Evolutionary conservation across 2,888 invertebrate genomes (phyloP).

Genomic region (Apoda limacodes): DNA sequence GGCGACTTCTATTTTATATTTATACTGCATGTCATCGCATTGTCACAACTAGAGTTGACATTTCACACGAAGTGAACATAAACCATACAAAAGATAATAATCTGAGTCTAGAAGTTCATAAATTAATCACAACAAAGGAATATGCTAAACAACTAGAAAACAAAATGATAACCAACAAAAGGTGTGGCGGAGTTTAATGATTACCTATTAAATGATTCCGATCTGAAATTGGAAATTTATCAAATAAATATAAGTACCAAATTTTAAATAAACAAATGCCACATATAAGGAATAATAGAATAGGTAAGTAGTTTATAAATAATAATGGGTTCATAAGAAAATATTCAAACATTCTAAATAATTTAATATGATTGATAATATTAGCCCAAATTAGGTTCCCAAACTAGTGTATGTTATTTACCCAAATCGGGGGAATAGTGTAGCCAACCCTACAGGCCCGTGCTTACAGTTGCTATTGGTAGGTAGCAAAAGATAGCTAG

Average conservation of each 20-base stretch:
- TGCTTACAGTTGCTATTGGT: too few species aligned
- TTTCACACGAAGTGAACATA: too few species aligned
- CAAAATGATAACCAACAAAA: constrained; percentile 32
- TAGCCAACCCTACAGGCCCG: too few species aligned
- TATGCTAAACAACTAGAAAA: constrained; percentile 49
- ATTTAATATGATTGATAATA: too few species aligned
- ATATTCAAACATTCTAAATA: constrained; percentile 19
- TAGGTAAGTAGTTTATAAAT: constrained; percentile 9
- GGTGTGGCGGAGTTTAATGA: constrained; percentile 48
- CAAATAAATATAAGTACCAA: constrained; percentile 44
- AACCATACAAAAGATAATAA: constrained; percentile 36
- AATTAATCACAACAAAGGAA: constrained; percentile 34
- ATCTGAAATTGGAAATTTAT: constrained; percentile 67
- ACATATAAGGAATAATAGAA: constrained; percentile 25
- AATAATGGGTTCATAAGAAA: constrained; percentile 13
- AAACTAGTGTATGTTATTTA: too few species aligned
- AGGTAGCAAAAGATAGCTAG: too few species aligned
- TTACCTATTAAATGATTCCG: constrained; percentile 71
- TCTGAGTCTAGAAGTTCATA: constrained; percentile 38
- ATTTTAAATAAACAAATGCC: constrained; percentile 35
- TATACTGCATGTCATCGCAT: too few species aligned
- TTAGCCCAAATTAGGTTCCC: too few species aligned
- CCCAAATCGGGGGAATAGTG: too few species aligned
- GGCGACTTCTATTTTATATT: constrained; percentile 32
- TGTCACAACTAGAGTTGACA: too few species aligned